These are phyloP conservation scores for Polydrusus pterygomalis DNA, from an alignment of 2,888 invertebrate species.

Conservation along the genomic window DNA sequence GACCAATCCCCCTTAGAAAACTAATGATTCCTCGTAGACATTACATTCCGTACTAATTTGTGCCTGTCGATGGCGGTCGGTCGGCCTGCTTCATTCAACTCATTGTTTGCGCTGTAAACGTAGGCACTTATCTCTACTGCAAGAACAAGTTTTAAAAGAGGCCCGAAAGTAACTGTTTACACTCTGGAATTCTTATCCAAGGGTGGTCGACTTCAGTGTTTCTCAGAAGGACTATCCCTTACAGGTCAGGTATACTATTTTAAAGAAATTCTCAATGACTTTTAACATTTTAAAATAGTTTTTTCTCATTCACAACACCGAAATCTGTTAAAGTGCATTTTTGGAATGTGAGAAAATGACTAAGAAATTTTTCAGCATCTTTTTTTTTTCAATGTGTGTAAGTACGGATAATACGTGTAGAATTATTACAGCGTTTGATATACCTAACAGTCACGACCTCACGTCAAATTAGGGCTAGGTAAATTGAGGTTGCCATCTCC, in stretches of 20 bases:
- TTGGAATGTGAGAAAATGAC: conserved; percentile 2
- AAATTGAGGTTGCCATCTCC: no score
- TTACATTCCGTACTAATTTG: not conserved
- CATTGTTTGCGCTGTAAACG: conserved; percentile 20
- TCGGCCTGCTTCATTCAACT: conserved; percentile 7
- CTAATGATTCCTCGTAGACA: not conserved
- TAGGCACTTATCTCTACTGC: conserved; percentile 23
- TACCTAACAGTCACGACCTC: no score
- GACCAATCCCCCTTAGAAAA: not conserved
- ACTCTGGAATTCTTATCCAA: conserved; percentile 47
- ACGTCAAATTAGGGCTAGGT: no score
- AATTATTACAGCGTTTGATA: no score
- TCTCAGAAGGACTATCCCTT: conserved; percentile 54
- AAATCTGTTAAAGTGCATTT: conserved; percentile 10
- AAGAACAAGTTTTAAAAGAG: conserved; percentile 43
- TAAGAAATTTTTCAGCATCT: not conserved
- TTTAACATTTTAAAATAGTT: conserved; percentile 22
- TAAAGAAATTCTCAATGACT: conserved; percentile 51
- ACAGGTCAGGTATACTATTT: conserved; percentile 51
- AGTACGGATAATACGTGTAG: no score
- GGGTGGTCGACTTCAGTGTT: conserved; percentile 52
- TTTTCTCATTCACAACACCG: conserved; percentile 15
- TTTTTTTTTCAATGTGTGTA: no score
- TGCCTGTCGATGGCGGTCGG: not conserved
- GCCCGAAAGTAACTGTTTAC: conserved; percentile 52